These are phyloP conservation scores for Synergus itoensis DNA, from an alignment of 2,888 invertebrate genomes.

Conservation along the genomic window DNA sequence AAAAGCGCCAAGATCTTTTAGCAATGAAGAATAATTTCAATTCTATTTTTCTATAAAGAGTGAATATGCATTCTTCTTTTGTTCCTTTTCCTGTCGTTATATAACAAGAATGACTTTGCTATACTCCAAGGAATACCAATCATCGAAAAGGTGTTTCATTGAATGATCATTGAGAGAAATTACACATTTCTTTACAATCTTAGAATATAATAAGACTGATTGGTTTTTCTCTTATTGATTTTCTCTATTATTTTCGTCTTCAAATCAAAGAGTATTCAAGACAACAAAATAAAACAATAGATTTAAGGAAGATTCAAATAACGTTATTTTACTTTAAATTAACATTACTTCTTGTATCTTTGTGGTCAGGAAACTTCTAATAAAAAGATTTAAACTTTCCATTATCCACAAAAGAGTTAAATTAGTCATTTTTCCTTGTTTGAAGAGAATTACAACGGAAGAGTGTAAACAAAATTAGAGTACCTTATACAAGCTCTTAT, in stretches of 20 bases:
- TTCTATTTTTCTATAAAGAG: background rate
- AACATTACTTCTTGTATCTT: background rate
- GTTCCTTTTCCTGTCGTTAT: conserved; percentile 10
- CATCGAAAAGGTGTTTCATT: conserved; percentile 4
- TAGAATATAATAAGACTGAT: background rate
- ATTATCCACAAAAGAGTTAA: background rate
- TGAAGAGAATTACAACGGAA: background rate
- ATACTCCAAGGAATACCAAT: conserved; percentile 17
- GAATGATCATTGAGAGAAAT: conserved; percentile 21
- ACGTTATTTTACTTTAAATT: no score
- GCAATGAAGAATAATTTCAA: background rate
- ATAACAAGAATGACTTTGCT: conserved; percentile 17
- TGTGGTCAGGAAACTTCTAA: background rate
- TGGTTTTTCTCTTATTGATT: background rate
- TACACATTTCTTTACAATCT: background rate
- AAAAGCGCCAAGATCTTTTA: background rate
- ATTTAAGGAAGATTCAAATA: no score
- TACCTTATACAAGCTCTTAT: conserved; percentile 13
- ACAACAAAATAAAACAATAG: no score
- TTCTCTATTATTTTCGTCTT: background rate
- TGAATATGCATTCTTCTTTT: background rate
- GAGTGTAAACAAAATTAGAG: conserved; percentile 17
- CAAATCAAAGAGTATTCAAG: background rate
- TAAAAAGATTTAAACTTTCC: background rate
- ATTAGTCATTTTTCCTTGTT: background rate